Percentiles rank a stretch among this genome's conserved stretches.
Evolutionary conservation across 1,140 invertebrate genomes (phyloP).

Genomic region (Conopomorpha cramerella): DNA sequence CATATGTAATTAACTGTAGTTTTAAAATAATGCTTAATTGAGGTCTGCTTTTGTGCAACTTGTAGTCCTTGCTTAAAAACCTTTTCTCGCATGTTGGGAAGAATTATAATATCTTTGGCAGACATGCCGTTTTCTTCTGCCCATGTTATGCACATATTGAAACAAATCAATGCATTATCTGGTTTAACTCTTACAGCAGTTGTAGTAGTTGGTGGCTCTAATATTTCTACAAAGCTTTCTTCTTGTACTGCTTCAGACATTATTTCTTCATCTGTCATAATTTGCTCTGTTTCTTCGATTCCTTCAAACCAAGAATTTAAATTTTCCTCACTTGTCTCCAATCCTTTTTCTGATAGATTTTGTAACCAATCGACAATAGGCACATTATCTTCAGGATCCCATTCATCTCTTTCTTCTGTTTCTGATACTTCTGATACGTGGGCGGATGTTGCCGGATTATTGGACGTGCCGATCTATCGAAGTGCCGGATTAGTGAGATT

Average conservation of each 20-base stretch:
- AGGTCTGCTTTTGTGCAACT: conserved; percentile 15
- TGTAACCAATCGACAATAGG: conserved; percentile 12
- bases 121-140: conserved; percentile 24
- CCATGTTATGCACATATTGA: conserved; percentile 23
- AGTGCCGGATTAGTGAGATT: no score
- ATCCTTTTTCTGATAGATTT: conserved; percentile 14
- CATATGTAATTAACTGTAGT: conserved; percentile 12
- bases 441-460: no score
- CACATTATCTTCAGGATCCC: conserved; percentile 15
- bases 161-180: conserved; percentile 20
- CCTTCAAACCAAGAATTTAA: conserved; percentile 16
- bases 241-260: conserved; percentile 12
- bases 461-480: no score
- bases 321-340: conserved; percentile 12
- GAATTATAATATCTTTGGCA: conserved; percentile 24
- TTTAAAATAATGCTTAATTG: conserved; percentile 16
- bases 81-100: conserved; percentile 20
- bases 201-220: conserved; percentile 14
- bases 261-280: conserved; percentile 18
- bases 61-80: conserved; percentile 15
- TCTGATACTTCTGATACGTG: no score
- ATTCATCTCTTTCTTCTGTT: conserved; percentile 18
- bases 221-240: conserved; percentile 17
- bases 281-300: conserved; percentile 12
- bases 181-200: conserved; percentile 19